Percentiles rank a stretch among this genome's conserved stretches.
Conservation (phyloP, 2,113 vertebrate genomes). For the Upupa epops region DNA sequence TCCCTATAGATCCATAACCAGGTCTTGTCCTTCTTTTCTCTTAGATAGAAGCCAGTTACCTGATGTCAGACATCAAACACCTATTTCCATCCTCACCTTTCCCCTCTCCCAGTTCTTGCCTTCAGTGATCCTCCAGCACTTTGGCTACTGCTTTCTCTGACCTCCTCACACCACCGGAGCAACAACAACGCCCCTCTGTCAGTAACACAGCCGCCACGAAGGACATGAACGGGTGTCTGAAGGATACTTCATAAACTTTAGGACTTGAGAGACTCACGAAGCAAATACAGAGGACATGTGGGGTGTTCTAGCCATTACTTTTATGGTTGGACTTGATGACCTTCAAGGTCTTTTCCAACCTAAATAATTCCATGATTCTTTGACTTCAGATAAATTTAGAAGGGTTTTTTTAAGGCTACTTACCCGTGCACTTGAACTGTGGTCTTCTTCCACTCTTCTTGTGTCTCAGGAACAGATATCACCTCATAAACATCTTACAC, state of each 20-base stretch:
- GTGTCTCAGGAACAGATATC: not conserved
- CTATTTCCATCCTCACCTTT: not conserved
- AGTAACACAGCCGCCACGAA: not conserved
- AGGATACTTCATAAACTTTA: not conserved
- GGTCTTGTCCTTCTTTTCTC: constrained; percentile 3
- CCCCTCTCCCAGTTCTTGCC: not conserved
- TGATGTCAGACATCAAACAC: not conserved
- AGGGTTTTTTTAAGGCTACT: constrained; percentile 1
- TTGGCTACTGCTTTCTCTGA: not conserved
- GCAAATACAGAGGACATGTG: not conserved
- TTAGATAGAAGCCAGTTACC: constrained; percentile 1
- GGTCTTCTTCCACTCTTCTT: not conserved
- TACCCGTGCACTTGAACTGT: not conserved
- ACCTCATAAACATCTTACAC: constrained; percentile 32
- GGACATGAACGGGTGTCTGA: not conserved
- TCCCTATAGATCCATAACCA: not conserved
- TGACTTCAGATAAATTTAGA: not conserved
- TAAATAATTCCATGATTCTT: too few relatives aligned
- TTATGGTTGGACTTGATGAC: too few relatives aligned
- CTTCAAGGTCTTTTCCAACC: too few relatives aligned
- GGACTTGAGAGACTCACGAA: not conserved
- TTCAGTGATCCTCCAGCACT: not conserved
- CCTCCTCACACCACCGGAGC: not conserved
- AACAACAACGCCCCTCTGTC: not conserved
- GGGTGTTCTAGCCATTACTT: not conserved